These are phyloP conservation scores for Corythornis leucogaster DNA, from an alignment of 2,797 vertebrate genomes.

Conservation along the genomic window DNA sequence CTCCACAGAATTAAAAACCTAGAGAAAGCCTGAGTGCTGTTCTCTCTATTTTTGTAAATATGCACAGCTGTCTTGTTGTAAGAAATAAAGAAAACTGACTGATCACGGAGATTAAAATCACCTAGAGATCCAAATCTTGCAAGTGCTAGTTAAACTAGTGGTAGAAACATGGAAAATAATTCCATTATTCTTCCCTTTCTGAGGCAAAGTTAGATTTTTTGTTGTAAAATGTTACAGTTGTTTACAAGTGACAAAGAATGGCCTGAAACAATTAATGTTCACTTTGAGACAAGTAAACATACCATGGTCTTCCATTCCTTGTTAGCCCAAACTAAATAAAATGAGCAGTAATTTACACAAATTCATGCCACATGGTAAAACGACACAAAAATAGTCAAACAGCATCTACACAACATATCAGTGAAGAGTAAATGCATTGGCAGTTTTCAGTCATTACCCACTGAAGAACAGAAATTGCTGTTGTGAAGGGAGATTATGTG, in stretches of 20 bases:
- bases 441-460: too few species aligned
- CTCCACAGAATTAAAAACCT: slow-evolving; percentile 34
- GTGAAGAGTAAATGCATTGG: too few species aligned
- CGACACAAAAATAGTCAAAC: background rate
- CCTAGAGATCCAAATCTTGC: background rate
- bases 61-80: slow-evolving; percentile 2
- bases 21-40: background rate
- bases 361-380: background rate
- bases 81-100: background rate
- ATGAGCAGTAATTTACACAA: background rate
- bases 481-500: too few species aligned
- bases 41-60: background rate
- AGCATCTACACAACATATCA: background rate
- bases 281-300: background rate
- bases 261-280: background rate
- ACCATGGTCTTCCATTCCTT: background rate
- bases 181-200: background rate
- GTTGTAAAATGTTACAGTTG: background rate
- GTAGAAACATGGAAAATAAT: background rate
- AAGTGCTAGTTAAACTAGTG: background rate
- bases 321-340: background rate
- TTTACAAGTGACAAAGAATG: background rate
- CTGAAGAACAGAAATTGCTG: too few species aligned
- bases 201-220: background rate
- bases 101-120: background rate